Conservation (phyloP, 1,140 invertebrate genomes). For the Elymnias hypermnestra region DNA sequence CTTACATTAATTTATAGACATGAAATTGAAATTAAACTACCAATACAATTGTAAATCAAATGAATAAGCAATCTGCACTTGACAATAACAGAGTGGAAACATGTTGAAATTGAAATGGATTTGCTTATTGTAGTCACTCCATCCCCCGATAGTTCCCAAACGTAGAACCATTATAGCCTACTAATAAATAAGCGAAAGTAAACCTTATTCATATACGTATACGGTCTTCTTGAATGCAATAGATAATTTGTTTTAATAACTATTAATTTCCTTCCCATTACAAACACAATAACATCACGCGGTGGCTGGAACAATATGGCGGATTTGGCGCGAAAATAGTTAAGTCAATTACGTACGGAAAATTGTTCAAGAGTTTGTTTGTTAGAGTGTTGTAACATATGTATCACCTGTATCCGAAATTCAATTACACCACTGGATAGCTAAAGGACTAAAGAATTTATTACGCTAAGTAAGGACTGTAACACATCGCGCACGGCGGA, state of each 20-base stretch:
- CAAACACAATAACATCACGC: constrained; percentile 56
- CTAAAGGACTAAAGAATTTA: too few species aligned
- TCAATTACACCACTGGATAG: too few species aligned
- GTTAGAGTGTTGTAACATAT: too few species aligned
- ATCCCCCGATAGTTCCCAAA: constrained; percentile 39
- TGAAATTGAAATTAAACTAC: constrained; percentile 4
- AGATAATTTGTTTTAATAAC: constrained; percentile 37
- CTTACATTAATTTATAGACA: too few species aligned
- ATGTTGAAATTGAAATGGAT: constrained; percentile 42
- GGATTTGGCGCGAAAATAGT: constrained; percentile 56
- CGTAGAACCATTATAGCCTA: constrained; percentile 18
- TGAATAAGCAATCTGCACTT: constrained; percentile 40
- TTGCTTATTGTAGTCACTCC: constrained; percentile 41
- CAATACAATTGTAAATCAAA: constrained; percentile 17
- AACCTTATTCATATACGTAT: constrained; percentile 17
- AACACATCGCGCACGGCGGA: too few species aligned
- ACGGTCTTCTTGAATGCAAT: constrained; percentile 15
- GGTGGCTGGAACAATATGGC: constrained; percentile 56
- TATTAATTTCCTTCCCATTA: constrained; percentile 70
- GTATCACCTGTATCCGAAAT: too few species aligned
- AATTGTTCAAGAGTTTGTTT: not conserved
- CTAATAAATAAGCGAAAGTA: constrained; percentile 13
- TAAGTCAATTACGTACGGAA: constrained; percentile 43
- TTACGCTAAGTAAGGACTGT: too few species aligned
- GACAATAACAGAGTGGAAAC: constrained; percentile 34